These are phyloP conservation scores for Larimichthys polyactis DNA, from an alignment of 2,113 vertebrate species.

Conservation along the genomic window DNA sequence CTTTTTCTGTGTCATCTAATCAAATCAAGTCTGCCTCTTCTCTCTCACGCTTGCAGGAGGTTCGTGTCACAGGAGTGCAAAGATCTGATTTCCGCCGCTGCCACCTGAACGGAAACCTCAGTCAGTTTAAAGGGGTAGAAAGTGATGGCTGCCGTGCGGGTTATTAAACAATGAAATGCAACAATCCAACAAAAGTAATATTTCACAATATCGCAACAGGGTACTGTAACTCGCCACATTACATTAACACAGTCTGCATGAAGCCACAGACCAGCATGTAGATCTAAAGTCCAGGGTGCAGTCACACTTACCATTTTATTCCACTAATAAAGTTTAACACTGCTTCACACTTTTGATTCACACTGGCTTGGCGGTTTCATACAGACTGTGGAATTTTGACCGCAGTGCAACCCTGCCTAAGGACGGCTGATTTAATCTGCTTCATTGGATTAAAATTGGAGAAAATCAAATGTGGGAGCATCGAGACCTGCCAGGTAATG, in stretches of 20 bases:
- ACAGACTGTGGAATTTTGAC: not conserved
- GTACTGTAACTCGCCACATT: not conserved
- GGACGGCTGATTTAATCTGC: not conserved
- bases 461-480: not conserved
- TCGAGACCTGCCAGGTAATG: not conserved
- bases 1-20: slow-evolving; percentile 23
- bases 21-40: slow-evolving; percentile 14
- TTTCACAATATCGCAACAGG: not conserved
- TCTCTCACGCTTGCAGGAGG: slow-evolving; percentile 2
- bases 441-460: slow-evolving; percentile 11
- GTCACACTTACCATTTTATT: slow-evolving; percentile 5
- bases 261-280: not conserved
- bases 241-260: not conserved
- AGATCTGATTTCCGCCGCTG: slow-evolving; percentile 7
- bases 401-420: not conserved
- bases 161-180: not conserved
- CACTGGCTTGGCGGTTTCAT: not conserved
- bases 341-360: not conserved
- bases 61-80: not conserved
- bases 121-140: not conserved
- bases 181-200: not conserved
- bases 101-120: not conserved
- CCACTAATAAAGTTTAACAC: slow-evolving; percentile 3
- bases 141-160: not conserved
- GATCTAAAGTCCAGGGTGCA: not conserved